Base-by-base conservation (phyloP, 2,888 invertebrate genomes). In the Spodoptera littoralis region DNA sequence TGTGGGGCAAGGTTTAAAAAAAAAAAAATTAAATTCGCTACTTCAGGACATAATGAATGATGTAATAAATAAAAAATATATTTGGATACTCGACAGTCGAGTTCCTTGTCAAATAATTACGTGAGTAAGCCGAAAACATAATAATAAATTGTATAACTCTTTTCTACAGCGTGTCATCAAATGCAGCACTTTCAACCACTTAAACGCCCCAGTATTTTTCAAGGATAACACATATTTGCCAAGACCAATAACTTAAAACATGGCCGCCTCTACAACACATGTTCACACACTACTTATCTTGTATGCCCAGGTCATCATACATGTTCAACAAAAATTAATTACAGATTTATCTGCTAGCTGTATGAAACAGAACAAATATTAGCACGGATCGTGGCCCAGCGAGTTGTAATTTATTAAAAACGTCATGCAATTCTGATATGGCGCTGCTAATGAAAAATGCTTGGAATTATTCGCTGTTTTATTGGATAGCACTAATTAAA, bases 351-450 rank as follows among this genome's bases (percentile, higher is more conserved):
- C 54, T 83, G 70, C 76, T 22, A 27, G 70, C 78, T 9, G 59
- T 82, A 77, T 75, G 18, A 30, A 62, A 46, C 53, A 76, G 60
- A 59, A 75, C 76, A 82, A 84, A 85, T 85, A 86, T 86, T 86
- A 82, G 85, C 81, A 63, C 56, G 59, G 71, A 79, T 60, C 70
- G 69, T 57, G 68, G 46, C 30, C 58, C 57, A 53, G 72, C 58
- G 64, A 67, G 66, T 57, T 63, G 81, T 83, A 78, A 83, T 85
- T 83, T 83, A 85, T 83, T 77, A 78, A 78, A 74, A 66, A 58
- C 73, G 66, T 62, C 61, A 70, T 70, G 73, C 67, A 60, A 55
- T 51, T 53, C 65, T 51, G 71, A 62, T 73, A 55, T 57, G 58
- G 46, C 18, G 41, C 53, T 50, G 48, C 60, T 58, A 62, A 70